phyloP scores from a whole-genome alignment of 2,113 vertebrate species.

The Suncus etruscus region DNA sequence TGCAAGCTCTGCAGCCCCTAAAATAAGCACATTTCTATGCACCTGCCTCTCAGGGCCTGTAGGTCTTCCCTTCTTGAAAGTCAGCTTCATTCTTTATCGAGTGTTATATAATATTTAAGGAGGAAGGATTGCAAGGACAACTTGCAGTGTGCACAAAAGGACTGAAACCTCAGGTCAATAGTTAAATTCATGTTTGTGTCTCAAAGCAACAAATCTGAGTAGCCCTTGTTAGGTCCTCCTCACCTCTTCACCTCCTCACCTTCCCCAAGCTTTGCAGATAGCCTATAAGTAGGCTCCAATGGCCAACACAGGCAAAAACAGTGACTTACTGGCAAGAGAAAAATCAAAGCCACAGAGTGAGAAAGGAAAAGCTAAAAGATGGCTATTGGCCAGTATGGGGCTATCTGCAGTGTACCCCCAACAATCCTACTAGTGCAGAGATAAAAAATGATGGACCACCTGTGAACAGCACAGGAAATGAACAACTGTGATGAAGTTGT shows the following conservation, averaged over 20 bases:
- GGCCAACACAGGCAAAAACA: too few relatives aligned
- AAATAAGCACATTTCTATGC: constrained; percentile 9
- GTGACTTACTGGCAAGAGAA: not conserved
- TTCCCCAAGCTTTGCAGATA: too few relatives aligned
- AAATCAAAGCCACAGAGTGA: constrained; percentile 52
- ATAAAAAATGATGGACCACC: too few relatives aligned
- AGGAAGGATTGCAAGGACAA: not conserved
- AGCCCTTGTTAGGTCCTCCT: too few relatives aligned
- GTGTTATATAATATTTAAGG: constrained; percentile 4
- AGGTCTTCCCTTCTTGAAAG: not conserved
- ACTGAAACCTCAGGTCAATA: not conserved
- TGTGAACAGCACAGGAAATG: too few relatives aligned
- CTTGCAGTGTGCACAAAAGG: not conserved
- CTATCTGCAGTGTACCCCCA: too few relatives aligned
- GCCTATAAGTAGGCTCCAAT: too few relatives aligned
- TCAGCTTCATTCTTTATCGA: constrained; percentile 6
- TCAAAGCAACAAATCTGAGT: not conserved
- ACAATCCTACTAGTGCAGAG: too few relatives aligned
- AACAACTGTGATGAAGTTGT: too few relatives aligned
- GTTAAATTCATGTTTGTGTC: constrained; percentile 3
- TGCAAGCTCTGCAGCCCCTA: not conserved
- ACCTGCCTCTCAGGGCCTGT: constrained; percentile 46
- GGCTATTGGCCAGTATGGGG: too few relatives aligned
- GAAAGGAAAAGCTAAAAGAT: not conserved
- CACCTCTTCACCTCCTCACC: too few relatives aligned